A percentile compares a stretch with the other conserved stretches of the same genome.
Conservation (phyloP, 1,140 invertebrate species). For the Saccostrea echinata region DNA sequence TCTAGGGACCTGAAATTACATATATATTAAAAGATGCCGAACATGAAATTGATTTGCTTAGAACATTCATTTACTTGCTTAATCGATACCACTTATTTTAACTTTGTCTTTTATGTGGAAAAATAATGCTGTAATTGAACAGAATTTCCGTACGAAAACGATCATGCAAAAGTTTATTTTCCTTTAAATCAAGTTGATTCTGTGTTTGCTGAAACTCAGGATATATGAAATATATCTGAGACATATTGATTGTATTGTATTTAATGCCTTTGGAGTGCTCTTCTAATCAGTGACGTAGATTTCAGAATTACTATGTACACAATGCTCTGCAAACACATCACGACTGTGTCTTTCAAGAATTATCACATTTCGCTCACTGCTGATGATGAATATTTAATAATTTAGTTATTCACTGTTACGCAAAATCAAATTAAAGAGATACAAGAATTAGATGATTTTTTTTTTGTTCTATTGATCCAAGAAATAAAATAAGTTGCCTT, state of each 20-base stretch:
- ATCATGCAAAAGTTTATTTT: slow-evolving; percentile 33
- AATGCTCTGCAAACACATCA: slow-evolving; percentile 18
- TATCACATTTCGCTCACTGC: slow-evolving; percentile 23
- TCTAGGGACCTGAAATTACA: slow-evolving; percentile 43
- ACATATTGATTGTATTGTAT: slow-evolving; percentile 34
- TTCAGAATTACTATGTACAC: slow-evolving; percentile 40
- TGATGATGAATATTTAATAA: slow-evolving; percentile 44
- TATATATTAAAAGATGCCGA: slow-evolving; percentile 45
- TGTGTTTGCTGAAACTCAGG: slow-evolving; percentile 39
- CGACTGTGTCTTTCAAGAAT: slow-evolving; percentile 39
- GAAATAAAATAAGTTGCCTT: not conserved
- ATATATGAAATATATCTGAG: slow-evolving; percentile 46
- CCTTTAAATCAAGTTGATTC: slow-evolving; percentile 41
- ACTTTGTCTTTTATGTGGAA: slow-evolving; percentile 36
- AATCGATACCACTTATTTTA: slow-evolving; percentile 41
- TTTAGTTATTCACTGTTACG: slow-evolving; percentile 43
- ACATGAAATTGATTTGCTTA: slow-evolving; percentile 42
- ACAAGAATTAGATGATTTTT: slow-evolving; percentile 31
- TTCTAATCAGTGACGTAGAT: slow-evolving; percentile 44
- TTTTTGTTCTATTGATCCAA: not conserved
- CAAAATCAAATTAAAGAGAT: slow-evolving; percentile 42
- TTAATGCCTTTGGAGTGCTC: slow-evolving; percentile 38
- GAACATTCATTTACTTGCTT: slow-evolving; percentile 23
- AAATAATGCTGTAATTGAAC: slow-evolving; percentile 42
- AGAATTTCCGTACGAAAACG: slow-evolving; percentile 23